A percentile compares a stretch with the other conserved stretches of the same genome.
These are phyloP conservation scores for Brachionus asplanchnoidis DNA, from an alignment of 1,140 invertebrate species.

Conservation along the genomic window DNA sequence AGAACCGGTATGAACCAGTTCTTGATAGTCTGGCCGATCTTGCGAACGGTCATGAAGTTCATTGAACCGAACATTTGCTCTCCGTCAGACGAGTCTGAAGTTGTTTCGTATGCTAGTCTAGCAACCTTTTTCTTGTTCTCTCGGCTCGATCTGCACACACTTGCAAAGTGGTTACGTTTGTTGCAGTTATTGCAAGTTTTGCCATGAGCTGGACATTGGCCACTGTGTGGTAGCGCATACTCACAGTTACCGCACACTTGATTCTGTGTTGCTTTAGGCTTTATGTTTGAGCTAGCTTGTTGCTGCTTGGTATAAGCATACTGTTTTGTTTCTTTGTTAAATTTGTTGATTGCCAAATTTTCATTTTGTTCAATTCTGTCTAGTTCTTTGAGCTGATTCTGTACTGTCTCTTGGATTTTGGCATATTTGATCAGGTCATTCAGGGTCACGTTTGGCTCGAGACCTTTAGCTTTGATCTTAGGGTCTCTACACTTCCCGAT, in stretches of 20 bases:
- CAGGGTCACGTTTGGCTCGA: background rate
- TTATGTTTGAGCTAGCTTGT: background rate
- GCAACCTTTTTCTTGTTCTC: no score
- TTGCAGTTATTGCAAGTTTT: no score
- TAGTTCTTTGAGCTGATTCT: background rate
- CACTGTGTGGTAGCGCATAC: background rate
- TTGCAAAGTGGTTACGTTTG: no score
- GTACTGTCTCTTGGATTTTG: background rate
- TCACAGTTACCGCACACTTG: background rate
- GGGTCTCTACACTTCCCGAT: background rate
- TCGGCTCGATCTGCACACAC: no score
- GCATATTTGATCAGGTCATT: background rate
- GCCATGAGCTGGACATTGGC: background rate
- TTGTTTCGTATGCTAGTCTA: no score
- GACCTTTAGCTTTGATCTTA: background rate
- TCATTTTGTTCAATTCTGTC: background rate
- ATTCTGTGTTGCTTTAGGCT: background rate
- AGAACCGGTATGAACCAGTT: no score
- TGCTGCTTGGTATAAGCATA: background rate
- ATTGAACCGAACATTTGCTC: no score
- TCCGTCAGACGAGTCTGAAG: no score
- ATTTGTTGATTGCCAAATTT: background rate
- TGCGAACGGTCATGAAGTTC: no score
- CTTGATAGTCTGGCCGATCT: no score
- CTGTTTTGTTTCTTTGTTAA: background rate